Evolutionary conservation across 1,140 invertebrate genomes (phyloP).

Genomic region (Globodera ellingtonae): DNA sequence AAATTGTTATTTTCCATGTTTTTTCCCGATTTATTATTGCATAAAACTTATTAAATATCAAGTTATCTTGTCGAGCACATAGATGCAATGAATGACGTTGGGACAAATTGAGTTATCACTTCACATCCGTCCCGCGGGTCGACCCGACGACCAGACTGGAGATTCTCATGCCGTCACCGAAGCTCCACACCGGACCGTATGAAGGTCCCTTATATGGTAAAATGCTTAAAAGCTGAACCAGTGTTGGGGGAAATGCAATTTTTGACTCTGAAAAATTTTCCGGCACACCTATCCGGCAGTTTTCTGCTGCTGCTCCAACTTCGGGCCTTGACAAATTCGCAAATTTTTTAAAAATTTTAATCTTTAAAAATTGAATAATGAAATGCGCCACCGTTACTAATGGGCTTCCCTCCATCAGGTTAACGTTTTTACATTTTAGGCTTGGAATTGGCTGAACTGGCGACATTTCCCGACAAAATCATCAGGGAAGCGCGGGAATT

Average conservation of each 20-base stretch:
- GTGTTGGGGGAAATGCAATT: background rate
- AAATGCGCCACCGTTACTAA: too few species aligned
- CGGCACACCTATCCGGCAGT: background rate
- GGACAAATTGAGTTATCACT: conserved; percentile 50
- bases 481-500: conserved; percentile 9
- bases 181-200: conserved; percentile 40
- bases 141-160: conserved; percentile 23
- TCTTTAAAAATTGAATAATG: too few species aligned
- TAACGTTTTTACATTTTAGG: conserved; percentile 30
- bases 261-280: background rate
- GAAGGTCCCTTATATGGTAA: conserved; percentile 50
- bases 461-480: conserved; percentile 39
- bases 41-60: too few species aligned
- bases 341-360: too few species aligned
- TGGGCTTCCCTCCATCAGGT: background rate
- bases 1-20: too few species aligned
- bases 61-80: conserved; percentile 74
- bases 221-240: background rate
- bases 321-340: too few species aligned
- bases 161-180: conserved; percentile 38
- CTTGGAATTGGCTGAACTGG: conserved; percentile 46
- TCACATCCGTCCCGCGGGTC: conserved; percentile 26
- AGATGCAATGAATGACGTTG: too few species aligned
- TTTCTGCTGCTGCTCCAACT: too few species aligned
- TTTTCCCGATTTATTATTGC: too few species aligned